Evolutionary conservation across 2,797 vertebrate genomes (phyloP), one percentile per base, ranked within the genome.

Genomic region (Gymnoscopelus braueri): DNA sequence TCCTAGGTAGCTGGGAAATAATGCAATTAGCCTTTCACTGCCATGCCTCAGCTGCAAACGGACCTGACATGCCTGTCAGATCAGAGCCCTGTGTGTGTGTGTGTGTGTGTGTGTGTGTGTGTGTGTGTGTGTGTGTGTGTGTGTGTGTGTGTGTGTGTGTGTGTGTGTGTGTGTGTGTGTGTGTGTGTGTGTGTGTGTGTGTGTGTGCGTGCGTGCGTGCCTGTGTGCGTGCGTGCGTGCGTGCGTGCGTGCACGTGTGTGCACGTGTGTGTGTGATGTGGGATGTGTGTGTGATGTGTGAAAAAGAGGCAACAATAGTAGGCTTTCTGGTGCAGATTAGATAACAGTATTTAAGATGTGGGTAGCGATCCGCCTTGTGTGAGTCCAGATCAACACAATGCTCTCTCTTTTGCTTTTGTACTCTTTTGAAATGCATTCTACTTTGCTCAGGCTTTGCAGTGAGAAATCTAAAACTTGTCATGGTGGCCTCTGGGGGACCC

Each of bases 41-140:
- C 75, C 58, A 65, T 65, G 75, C 62, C 60, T 67, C 60, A 55
- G 78, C 77, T 72, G 70, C 67, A 70, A 69, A 74, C 67, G 74
- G 71, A 75, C 64, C 64, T 58, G 81, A 83, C 75, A 60, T 26
- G 32, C 58, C 78, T 81, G 85, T 88, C 84, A 72, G 80, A 84
- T 75, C 76, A 74, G 65, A 77, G 54, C 23, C 13, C 62, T 60
- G 60, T 71, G 77, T 63, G 4, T 60, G 39, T 13, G 59, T 60
- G 59, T 44, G 59, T 60, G 59, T 60, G 39, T 44, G 59, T 60
- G 59, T 48, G 39, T 48, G 59, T 24, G 35, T 24, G 29, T 24
- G 29, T 10, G 58, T 39, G 12, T 32, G 13, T 47, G 32, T 48
- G 13, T 11, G 14, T 19, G 39, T 23, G 23, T 19, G 24, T 65